phyloP scores from a whole-genome alignment of 2,797 vertebrate genomes.

The Characodon lateralis region DNA sequence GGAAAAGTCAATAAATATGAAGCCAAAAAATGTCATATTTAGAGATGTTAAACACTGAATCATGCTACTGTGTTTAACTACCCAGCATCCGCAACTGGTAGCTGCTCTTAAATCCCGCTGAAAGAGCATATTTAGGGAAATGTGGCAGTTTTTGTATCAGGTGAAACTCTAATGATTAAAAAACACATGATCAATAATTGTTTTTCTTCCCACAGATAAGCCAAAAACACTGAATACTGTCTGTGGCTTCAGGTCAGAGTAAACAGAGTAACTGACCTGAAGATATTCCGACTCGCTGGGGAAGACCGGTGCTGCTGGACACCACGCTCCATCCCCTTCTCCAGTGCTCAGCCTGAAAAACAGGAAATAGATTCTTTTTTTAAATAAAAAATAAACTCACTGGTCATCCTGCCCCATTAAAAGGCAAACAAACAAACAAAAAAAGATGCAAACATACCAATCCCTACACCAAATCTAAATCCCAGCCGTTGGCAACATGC shows the following conservation, averaged over 20 bases:
- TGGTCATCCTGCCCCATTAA: slow-evolving; percentile 23
- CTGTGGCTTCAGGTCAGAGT: not conserved
- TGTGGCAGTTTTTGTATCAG: not conserved
- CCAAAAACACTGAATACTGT: not conserved
- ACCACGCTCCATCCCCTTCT: slow-evolving; percentile 94
- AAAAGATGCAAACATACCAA: slow-evolving; percentile 24
- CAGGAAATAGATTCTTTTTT: not conserved
- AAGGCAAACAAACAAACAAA: not conserved
- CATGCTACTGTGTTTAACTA: not conserved
- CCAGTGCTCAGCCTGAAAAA: slow-evolving; percentile 86
- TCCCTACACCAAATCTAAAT: slow-evolving; percentile 18
- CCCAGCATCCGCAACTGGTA: not conserved
- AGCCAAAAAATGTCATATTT: too few species aligned
- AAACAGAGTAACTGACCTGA: slow-evolving; percentile 75
- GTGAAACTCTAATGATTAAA: slow-evolving; percentile 5
- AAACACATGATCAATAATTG: not conserved
- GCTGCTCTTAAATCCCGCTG: not conserved
- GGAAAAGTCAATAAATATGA: too few species aligned
- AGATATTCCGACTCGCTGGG: slow-evolving; percentile 89
- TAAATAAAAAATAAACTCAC: not conserved
- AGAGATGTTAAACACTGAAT: not conserved
- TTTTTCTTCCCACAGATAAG: slow-evolving; percentile 16
- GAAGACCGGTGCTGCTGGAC: slow-evolving; percentile 87
- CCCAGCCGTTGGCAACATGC: not conserved
- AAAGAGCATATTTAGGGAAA: not conserved